Base-by-base conservation (phyloP, 1,140 invertebrate species). In the Arctopsyche grandis region DNA sequence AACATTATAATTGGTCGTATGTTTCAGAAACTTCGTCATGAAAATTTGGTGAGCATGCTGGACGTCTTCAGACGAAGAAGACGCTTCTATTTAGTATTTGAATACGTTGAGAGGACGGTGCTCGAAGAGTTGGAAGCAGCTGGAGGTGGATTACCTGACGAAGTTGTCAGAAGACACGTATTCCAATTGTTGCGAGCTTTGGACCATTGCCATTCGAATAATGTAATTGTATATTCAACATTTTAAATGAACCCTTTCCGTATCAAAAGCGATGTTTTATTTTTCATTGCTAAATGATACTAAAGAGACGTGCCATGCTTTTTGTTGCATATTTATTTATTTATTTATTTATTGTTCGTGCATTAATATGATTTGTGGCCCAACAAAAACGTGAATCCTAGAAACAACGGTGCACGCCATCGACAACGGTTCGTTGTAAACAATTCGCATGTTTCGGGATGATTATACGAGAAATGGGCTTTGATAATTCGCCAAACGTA, bases 21-120 rank as follows among this genome's bases (percentile, higher is more conserved):
- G 63, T 84, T 89, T 26, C 86, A 97, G 95, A 94, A 93, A 91
- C 89, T 97, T 56, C 92, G 92, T 9, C 96, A 97, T 85, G 95
- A 97, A 83, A 96, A 97, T 87, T 86, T 97, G 29, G 94, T 97
- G 29, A 95, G 94, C 84, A 91, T 97, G 87, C 92, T 97, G 73
- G 96, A 97, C 87, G 95, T 96, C 56, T 97, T 97, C 86, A 90
- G 95, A 21, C 89, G 94, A 48, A 92, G 93, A 85, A 93, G 94
- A 83, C 90, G 95, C 24, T 93, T 97, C 82, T 96, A 96, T 85
- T 88, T 97, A 12, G 95, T 97, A 0, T 97, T 97, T 86, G 95
- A 97, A 84, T 97, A 93, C 87, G 88, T 97, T 81, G 94, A 96
- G 85, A 93, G 95, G 83, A 97, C 95, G 0, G 89, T 97, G 14